Evolutionary conservation across 1,140 invertebrate species (phyloP).

Genomic region (Zaprionus inermis): DNA sequence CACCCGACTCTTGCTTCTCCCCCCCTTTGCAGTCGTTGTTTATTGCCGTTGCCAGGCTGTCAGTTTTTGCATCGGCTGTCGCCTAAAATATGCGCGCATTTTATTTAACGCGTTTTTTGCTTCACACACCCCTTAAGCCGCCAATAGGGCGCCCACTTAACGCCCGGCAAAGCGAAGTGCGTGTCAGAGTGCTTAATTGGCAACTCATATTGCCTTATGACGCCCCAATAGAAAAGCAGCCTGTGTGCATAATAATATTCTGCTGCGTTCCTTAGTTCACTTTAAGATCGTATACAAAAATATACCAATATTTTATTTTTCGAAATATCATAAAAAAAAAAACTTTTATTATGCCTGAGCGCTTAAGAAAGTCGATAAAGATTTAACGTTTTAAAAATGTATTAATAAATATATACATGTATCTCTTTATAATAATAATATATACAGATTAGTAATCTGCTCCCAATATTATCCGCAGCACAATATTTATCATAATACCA

Average conservation of each 20-base stretch:
- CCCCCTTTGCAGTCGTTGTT: conserved; percentile 31
- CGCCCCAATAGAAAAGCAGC: conserved; percentile 18
- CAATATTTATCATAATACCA: neutral
- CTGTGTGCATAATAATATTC: neutral
- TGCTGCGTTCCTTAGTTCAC: neutral
- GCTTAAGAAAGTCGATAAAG: too few relatives aligned
- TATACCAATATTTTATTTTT: too few relatives aligned
- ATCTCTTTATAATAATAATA: too few relatives aligned
- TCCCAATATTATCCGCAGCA: too few relatives aligned
- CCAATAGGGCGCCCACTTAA: conserved; percentile 6
- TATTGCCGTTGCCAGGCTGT: conserved; percentile 36
- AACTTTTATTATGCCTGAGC: too few relatives aligned
- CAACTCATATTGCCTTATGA: conserved; percentile 46
- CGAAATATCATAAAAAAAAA: too few relatives aligned
- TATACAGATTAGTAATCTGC: too few relatives aligned
- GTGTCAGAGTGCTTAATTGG: conserved; percentile 47
- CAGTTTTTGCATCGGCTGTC: conserved; percentile 67
- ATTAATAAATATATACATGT: too few relatives aligned
- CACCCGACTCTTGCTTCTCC: too few relatives aligned
- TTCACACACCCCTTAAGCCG: neutral
- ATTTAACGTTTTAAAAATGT: too few relatives aligned
- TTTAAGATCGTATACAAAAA: too few relatives aligned
- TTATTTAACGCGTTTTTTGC: conserved; percentile 60
- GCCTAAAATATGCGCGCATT: conserved; percentile 63
- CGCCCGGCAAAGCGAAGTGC: conserved; percentile 28